A percentile compares a stretch with the other conserved stretches of the same genome.
Evolutionary conservation across 1,140 invertebrate genomes (phyloP).

Genomic region (Ptiloglossa arizonensis): DNA sequence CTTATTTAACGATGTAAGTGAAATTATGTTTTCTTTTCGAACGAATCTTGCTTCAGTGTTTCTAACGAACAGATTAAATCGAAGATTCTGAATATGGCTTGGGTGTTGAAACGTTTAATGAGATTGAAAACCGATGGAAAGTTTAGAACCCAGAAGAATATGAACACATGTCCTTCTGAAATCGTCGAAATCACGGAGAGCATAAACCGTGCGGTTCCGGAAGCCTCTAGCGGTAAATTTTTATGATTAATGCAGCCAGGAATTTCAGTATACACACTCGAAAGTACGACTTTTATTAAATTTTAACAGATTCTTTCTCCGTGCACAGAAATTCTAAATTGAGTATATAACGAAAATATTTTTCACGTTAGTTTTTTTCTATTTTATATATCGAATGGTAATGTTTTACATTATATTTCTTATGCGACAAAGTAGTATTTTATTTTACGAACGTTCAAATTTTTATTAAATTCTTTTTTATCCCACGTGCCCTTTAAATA

Average conservation of each 20-base stretch:
- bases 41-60: slow-evolving; percentile 50
- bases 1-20: not conserved
- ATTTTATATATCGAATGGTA: too few species aligned
- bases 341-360: too few species aligned
- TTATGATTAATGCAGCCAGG: not conserved
- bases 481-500: too few species aligned
- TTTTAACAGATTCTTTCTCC: too few species aligned
- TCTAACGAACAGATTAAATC: slow-evolving; percentile 70
- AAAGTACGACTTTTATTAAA: too few species aligned
- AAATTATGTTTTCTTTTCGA: slow-evolving; percentile 17
- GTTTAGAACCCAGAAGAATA: slow-evolving; percentile 31
- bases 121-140: slow-evolving; percentile 52
- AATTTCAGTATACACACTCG: too few species aligned
- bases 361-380: not conserved
- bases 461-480: too few species aligned
- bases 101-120: slow-evolving; percentile 67
- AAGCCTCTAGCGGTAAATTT: slow-evolving; percentile 36
- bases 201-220: slow-evolving; percentile 3
- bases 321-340: too few species aligned
- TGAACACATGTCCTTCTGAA: not conserved
- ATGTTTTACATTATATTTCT: too few species aligned
- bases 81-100: slow-evolving; percentile 62
- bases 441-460: too few species aligned
- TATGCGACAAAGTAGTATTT: too few species aligned
- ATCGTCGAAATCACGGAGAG: slow-evolving; percentile 5